phyloP scores from a whole-genome alignment of 2,888 invertebrate species.

The Candidula unifasciata region DNA sequence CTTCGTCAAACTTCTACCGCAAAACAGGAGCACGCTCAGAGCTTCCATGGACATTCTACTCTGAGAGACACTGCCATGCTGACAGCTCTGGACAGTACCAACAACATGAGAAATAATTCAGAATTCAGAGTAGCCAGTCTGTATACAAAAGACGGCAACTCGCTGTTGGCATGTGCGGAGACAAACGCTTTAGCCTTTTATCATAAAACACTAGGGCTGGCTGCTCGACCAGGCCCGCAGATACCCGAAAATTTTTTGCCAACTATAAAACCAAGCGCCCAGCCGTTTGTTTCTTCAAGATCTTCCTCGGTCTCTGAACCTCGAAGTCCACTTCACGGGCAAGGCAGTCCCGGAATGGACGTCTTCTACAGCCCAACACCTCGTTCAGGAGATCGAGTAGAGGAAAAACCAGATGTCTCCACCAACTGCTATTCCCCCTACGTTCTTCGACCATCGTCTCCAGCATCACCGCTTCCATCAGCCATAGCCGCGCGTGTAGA shows the following conservation, averaged over 20 bases:
- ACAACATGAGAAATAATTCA: neutral
- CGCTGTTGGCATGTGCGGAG: constrained; percentile 18
- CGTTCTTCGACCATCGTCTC: constrained; percentile 21
- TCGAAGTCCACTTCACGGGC: constrained; percentile 17
- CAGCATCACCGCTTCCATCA: constrained; percentile 18
- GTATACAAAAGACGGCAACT: constrained; percentile 30
- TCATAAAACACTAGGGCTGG: constrained; percentile 33
- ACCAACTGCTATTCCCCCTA: constrained; percentile 39
- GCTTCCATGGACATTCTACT: neutral
- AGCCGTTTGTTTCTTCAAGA: neutral
- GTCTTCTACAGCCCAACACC: constrained; percentile 44
- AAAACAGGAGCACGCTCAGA: constrained; percentile 22
- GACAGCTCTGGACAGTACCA: neutral
- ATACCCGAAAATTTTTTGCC: neutral
- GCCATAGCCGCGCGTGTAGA: neutral
- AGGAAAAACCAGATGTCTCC: constrained; percentile 23
- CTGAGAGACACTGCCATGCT: constrained; percentile 29
- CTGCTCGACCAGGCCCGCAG: constrained; percentile 9
- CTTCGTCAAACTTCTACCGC: neutral
- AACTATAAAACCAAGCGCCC: neutral
- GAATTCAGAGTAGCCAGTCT: constrained; percentile 29
- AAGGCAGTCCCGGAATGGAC: constrained; percentile 24
- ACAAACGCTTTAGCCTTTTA: constrained; percentile 30
- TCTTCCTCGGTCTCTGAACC: constrained; percentile 33
- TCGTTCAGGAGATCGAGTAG: constrained; percentile 43